Evolutionary conservation across 64 coral and sea anemone genomes (phyloP).

Genomic region (Montipora efflorescens): DNA sequence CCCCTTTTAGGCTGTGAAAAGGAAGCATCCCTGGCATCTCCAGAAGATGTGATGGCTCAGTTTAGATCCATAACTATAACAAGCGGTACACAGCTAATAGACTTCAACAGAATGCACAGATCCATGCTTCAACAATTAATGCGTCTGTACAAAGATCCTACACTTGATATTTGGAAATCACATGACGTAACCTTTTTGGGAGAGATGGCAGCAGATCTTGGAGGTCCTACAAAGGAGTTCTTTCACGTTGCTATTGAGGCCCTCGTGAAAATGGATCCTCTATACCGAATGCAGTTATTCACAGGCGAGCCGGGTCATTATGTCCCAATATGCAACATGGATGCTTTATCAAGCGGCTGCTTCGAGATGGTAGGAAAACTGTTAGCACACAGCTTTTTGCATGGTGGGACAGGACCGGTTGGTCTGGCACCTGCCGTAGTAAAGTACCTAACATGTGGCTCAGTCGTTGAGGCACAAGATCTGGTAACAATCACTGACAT

Average conservation of each 20-base stretch:
- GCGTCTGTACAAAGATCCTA: slow-evolving; percentile 74
- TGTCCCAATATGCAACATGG: slow-evolving; percentile 22
- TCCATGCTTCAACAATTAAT: slow-evolving; percentile 66
- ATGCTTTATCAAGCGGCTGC: slow-evolving; percentile 44
- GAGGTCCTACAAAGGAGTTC: neutral
- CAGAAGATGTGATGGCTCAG: slow-evolving; percentile 12
- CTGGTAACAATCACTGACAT: slow-evolving; percentile 61
- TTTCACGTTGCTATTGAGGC: slow-evolving; percentile 50
- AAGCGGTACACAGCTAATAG: slow-evolving; percentile 60
- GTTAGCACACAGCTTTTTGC: slow-evolving; percentile 64
- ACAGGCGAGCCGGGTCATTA: slow-evolving; percentile 16
- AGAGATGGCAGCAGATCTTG: too few species aligned
- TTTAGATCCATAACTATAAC: slow-evolving; percentile 10
- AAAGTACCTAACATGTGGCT: slow-evolving; percentile 66
- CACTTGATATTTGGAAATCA: slow-evolving; percentile 49
- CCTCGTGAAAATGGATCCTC: slow-evolving; percentile 51
- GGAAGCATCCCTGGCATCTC: neutral
- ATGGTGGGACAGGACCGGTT: slow-evolving; percentile 36
- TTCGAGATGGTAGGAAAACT: slow-evolving; percentile 63
- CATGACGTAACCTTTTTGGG: slow-evolving; percentile 56
- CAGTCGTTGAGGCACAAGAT: slow-evolving; percentile 42
- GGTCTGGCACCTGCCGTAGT: slow-evolving; percentile 71
- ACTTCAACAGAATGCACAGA: slow-evolving; percentile 72
- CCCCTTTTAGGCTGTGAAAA: slow-evolving; percentile 12
- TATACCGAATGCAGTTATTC: slow-evolving; percentile 62